Conservation (phyloP, 1,140 invertebrate genomes). For the Drosophila nigrodunni region DNA sequence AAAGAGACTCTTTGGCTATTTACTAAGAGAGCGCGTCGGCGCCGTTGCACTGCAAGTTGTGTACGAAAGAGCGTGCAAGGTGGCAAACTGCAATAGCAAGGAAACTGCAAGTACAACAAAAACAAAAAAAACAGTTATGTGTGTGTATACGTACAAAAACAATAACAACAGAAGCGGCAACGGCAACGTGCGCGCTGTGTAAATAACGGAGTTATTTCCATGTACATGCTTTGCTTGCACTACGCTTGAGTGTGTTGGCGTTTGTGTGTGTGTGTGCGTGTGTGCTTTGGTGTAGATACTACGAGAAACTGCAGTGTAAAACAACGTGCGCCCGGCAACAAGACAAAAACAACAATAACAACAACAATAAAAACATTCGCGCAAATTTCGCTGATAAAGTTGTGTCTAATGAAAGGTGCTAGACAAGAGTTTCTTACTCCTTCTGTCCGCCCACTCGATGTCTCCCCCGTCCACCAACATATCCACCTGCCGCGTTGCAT, state of each 20-base stretch:
- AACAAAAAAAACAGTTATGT: conserved; percentile 14
- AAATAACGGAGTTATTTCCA: conserved; percentile 58
- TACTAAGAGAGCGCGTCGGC: conserved; percentile 51
- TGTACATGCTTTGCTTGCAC: conserved; percentile 33
- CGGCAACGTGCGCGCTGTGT: conserved; percentile 73
- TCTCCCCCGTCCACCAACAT: neutral
- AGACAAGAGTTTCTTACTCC: conserved; percentile 7
- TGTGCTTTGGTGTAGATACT: conserved; percentile 38
- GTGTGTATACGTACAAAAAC: conserved; percentile 21
- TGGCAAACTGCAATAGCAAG: conserved; percentile 62
- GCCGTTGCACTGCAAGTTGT: conserved; percentile 58
- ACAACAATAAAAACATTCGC: conserved; percentile 31
- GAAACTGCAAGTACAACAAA: conserved; percentile 34
- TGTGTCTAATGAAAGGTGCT: conserved; percentile 74
- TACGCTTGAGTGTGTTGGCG: conserved; percentile 15
- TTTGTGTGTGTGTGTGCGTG: conserved; percentile 11
- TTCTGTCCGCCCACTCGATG: neutral
- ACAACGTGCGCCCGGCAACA: conserved; percentile 55
- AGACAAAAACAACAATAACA: conserved; percentile 40
- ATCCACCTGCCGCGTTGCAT: conserved; percentile 47
- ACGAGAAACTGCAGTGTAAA: conserved; percentile 53
- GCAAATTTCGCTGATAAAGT: conserved; percentile 69
- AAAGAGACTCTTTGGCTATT: conserved; percentile 27
- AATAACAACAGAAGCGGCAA: conserved; percentile 43
- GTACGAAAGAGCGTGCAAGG: conserved; percentile 58